These are phyloP conservation scores for Misgurnus anguillicaudatus DNA, from an alignment of 2,113 vertebrate species.

Conservation along the genomic window DNA sequence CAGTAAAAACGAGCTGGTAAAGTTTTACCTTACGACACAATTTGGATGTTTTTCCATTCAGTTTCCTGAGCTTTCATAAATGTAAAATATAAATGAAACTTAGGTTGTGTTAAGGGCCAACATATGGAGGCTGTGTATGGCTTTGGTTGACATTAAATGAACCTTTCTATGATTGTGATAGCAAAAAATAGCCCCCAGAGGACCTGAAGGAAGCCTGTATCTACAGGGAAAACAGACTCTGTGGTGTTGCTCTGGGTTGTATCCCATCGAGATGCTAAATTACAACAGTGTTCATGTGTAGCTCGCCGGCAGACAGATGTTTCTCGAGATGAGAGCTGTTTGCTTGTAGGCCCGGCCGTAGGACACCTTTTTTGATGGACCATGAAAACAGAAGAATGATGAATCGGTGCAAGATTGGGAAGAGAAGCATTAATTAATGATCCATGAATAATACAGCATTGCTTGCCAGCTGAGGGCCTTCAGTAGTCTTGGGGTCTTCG, in stretches of 20 bases:
- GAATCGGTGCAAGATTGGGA: background rate
- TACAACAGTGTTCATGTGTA: background rate
- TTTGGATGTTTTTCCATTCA: background rate
- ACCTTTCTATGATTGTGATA: constrained; percentile 35
- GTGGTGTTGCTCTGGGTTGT: constrained; percentile 10
- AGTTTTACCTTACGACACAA: no score
- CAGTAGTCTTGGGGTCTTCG: background rate
- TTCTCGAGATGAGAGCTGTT: constrained; percentile 36
- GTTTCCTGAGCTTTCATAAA: background rate
- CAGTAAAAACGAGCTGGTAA: constrained; percentile 36
- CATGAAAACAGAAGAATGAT: background rate
- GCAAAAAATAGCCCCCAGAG: constrained; percentile 25
- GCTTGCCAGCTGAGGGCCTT: constrained; percentile 5
- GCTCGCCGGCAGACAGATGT: constrained; percentile 33
- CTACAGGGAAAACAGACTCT: background rate
- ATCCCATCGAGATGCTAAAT: constrained; percentile 1
- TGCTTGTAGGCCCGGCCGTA: constrained; percentile 28
- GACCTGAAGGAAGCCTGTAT: constrained; percentile 12
- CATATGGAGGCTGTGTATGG: constrained; percentile 17
- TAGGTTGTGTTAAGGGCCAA: no score
- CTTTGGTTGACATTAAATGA: constrained; percentile 48
- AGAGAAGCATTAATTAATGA: background rate
- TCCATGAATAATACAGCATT: constrained; percentile 21
- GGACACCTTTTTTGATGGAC: constrained; percentile 20
- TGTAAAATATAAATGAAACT: background rate